Evolutionary conservation across 2,797 vertebrate species (phyloP).

Genomic region (Heterohyrax brucei): DNA sequence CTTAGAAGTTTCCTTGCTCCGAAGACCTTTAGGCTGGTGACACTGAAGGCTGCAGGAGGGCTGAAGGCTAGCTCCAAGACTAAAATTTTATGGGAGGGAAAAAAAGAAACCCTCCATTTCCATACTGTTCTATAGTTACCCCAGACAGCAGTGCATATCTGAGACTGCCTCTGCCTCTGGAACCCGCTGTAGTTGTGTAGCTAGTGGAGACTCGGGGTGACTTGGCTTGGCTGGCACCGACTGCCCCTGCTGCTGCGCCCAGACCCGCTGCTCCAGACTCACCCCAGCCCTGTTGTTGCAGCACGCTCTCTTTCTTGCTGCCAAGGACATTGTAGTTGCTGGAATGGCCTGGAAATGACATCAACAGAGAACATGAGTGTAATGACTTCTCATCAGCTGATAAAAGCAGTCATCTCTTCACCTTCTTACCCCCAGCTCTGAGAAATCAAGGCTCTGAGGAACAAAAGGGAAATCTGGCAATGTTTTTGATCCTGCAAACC

Average conservation of each 20-base stretch:
- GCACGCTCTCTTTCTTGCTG: conserved; percentile 67
- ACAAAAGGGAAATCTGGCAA: conserved; percentile 12
- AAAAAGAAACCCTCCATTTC: background rate
- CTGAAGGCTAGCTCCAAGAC: background rate
- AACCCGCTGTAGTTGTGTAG: rapidly evolving
- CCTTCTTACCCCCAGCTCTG: background rate
- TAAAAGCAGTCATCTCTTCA: background rate
- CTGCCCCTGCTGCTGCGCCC: background rate
- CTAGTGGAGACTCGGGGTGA: rapidly evolving
- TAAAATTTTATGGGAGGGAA: background rate
- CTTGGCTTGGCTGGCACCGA: rapidly evolving
- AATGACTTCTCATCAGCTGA: conserved; percentile 5
- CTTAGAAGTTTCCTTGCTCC: conserved; percentile 15
- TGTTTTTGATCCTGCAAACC: conserved; percentile 4
- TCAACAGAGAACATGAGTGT: conserved; percentile 29
- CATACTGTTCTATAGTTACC: rapidly evolving
- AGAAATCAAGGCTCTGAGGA: conserved; percentile 4
- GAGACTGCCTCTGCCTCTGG: rapidly evolving
- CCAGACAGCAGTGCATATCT: background rate
- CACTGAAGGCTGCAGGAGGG: background rate
- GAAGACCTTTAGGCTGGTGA: background rate
- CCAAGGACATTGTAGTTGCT: conserved; percentile 66
- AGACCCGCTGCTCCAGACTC: rapidly evolving
- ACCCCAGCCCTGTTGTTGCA: conserved; percentile 73
- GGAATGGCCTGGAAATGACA: conserved; percentile 79